Percentiles rank a stretch among this genome's conserved stretches.
phyloP scores from a whole-genome alignment of 2,113 vertebrate species.

The human (Homo sapiens) region GRCh38 chr18:27073501-27074000 shows the following conservation, averaged over 20 bases:
- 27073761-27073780: not conserved
- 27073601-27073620: not conserved
- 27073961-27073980: not conserved
- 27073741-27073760: not conserved
- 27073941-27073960: not conserved
- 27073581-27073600: not conserved
- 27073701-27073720: too few species aligned
- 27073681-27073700: accelerated
- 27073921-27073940: not conserved
- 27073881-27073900: not conserved
- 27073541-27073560: not conserved
- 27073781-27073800: not conserved
- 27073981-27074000: not conserved
- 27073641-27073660: too few species aligned
- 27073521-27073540: not conserved
- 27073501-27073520: not conserved
- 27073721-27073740: not conserved
- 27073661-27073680: accelerated
- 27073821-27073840: too few species aligned
- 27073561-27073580: not conserved
- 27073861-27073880: not conserved
- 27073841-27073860: too few species aligned
- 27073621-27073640: not conserved
- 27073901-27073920: not conserved
- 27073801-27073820: not conserved